phyloP scores from a whole-genome alignment of 1,140 invertebrate species.

The Nautilus pompilius region DNA sequence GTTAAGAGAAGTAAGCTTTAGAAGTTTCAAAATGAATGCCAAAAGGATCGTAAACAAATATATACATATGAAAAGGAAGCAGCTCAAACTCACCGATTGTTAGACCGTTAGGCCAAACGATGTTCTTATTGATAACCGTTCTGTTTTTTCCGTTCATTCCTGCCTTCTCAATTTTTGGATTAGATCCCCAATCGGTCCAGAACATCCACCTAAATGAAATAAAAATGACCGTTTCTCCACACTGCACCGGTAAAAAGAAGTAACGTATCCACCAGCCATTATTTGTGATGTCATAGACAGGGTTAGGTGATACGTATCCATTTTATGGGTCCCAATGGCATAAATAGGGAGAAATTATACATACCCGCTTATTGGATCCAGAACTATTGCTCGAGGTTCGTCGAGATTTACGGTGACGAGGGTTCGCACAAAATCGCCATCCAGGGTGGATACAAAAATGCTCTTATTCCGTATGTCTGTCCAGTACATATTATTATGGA shows the following conservation, averaged over 20 bases:
- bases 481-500: conserved; percentile 95
- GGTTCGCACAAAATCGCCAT: conserved; percentile 77
- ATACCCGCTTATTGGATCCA: conserved; percentile 89
- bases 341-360: conserved; percentile 17
- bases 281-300: background rate
- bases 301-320: background rate
- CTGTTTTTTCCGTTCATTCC: conserved; percentile 55
- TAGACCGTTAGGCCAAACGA: conserved; percentile 59
- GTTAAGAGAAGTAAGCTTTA: background rate
- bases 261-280: background rate
- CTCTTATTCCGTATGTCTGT: conserved; percentile 88
- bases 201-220: conserved; percentile 50
- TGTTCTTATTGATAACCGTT: conserved; percentile 27
- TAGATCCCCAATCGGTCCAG: conserved; percentile 58
- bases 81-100: conserved; percentile 48
- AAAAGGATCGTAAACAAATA: background rate
- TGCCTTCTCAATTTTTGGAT: conserved; percentile 55
- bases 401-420: conserved; percentile 80
- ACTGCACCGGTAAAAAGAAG: background rate
- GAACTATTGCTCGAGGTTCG: conserved; percentile 90
- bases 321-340: background rate
- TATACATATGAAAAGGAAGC: background rate
- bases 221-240: background rate
- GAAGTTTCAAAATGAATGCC: conserved; percentile 3
- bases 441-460: conserved; percentile 77